Evolutionary conservation across 2,797 vertebrate species (phyloP).

Genomic region (Leucoraja ocellata): DNA sequence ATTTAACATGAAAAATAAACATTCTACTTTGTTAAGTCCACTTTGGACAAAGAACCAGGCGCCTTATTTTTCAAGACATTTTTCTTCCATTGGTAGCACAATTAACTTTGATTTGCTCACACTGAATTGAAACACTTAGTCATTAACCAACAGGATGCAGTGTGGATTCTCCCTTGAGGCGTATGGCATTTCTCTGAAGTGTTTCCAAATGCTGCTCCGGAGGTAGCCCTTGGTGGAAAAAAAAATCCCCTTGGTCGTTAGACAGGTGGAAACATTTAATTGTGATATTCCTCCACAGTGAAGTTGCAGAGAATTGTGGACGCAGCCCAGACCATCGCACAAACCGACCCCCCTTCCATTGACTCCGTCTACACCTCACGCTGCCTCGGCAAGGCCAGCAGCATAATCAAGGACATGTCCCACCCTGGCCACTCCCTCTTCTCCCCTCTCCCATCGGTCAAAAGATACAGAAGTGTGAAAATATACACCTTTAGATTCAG

Average conservation of each 20-base stretch:
- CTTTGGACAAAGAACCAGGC: not conserved
- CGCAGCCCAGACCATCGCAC: too few relatives aligned
- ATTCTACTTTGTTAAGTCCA: conserved; percentile 1
- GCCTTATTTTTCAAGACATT: conserved; percentile 18
- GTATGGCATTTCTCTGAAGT: conserved; percentile 54
- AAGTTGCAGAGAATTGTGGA: conserved; percentile 38
- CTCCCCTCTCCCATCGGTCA: too few relatives aligned
- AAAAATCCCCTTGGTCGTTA: conserved; percentile 51
- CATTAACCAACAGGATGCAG: conserved; percentile 28
- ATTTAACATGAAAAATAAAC: conserved; percentile 37
- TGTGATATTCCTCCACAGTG: conserved; percentile 45
- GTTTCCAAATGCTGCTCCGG: conserved; percentile 62
- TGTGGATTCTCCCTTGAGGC: conserved; percentile 45
- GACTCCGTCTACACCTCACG: too few relatives aligned
- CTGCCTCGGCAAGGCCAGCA: too few relatives aligned
- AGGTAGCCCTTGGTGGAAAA: conserved; percentile 54
- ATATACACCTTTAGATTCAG: too few relatives aligned
- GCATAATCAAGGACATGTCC: too few relatives aligned
- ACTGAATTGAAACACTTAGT: conserved; percentile 26
- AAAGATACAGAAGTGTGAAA: too few relatives aligned
- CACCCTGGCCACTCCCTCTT: too few relatives aligned
- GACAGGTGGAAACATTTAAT: conserved; percentile 62
- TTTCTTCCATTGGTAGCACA: conserved; percentile 15
- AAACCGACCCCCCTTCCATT: too few relatives aligned
- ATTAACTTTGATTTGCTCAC: conserved; percentile 36